A percentile compares a stretch with the other conserved stretches of the same genome.
Conservation (phyloP, 2,797 vertebrate species). For the Darevskia nairensis region DNA sequence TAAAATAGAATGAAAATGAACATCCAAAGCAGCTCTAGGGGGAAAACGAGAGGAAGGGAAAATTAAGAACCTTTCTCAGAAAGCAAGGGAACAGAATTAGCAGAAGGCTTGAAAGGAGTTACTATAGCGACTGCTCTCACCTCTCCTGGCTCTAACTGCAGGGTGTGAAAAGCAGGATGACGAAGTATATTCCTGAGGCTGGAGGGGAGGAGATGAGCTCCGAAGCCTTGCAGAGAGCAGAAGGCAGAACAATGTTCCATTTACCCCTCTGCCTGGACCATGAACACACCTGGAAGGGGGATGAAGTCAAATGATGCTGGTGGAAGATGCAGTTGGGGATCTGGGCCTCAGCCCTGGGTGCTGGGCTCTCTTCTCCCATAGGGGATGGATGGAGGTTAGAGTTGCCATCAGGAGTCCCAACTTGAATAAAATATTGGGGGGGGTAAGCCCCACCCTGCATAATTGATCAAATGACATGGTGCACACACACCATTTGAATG, state of each 20-base stretch:
- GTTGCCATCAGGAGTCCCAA: neutral
- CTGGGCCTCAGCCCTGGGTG: neutral
- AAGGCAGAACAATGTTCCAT: conserved; percentile 47
- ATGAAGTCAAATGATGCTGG: no score
- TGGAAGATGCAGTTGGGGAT: no score
- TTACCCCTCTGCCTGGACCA: neutral
- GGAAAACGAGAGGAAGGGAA: conserved; percentile 27
- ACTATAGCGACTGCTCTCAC: conserved; percentile 68
- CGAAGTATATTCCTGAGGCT: neutral
- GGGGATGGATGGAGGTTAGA: neutral
- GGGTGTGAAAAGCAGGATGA: conserved; percentile 30
- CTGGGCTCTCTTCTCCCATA: neutral
- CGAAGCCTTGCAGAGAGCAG: neutral
- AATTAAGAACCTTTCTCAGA: neutral
- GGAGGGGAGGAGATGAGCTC: neutral
- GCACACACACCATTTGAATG: no score
- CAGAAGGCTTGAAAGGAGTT: conserved; percentile 65
- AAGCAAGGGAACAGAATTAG: conserved; percentile 63
- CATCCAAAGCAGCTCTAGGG: conserved; percentile 6
- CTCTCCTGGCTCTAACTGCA: conserved; percentile 39
- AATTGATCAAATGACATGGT: no score
- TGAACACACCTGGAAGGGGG: no score
- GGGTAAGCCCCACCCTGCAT: no score
- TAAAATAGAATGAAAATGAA: neutral
- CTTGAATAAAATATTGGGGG: neutral